phyloP scores from a whole-genome alignment of 2,797 vertebrate genomes.

The Chelonia mydas region DNA sequence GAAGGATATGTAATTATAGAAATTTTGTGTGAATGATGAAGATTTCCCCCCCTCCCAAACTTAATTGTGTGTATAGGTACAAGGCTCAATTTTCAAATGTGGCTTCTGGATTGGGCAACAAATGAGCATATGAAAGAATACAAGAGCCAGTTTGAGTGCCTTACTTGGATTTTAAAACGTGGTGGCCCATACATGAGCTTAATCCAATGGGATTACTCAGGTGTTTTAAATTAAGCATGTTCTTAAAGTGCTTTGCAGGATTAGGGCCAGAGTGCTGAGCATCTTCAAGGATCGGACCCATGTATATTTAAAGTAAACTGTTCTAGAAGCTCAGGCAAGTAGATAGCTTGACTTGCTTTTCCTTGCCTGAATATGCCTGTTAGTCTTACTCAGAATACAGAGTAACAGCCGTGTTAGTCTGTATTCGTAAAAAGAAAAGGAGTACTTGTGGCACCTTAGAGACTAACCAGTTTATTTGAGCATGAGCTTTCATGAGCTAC shows the following conservation, averaged over 20 bases:
- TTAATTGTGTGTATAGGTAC: neutral
- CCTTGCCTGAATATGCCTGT: neutral
- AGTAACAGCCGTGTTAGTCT: no score
- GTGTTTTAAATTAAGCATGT: neutral
- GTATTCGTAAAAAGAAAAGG: no score
- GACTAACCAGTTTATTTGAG: no score
- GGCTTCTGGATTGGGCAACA: neutral
- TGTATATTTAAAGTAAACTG: neutral
- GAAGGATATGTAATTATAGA: neutral
- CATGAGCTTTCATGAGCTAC: no score
- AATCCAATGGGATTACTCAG: neutral
- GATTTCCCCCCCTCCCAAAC: neutral
- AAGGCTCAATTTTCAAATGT: neutral
- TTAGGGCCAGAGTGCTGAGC: neutral
- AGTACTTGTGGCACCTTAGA: no score
- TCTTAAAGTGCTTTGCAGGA: neutral
- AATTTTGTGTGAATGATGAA: neutral
- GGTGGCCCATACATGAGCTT: neutral
- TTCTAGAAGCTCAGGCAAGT: neutral
- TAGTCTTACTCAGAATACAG: neutral
- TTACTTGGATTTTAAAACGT: neutral
- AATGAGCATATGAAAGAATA: neutral
- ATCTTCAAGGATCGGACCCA: neutral
- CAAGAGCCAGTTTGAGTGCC: neutral
- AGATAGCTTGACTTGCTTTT: neutral